Base-by-base conservation (phyloP, 2,888 invertebrate genomes). In the Stenurella melanura region DNA sequence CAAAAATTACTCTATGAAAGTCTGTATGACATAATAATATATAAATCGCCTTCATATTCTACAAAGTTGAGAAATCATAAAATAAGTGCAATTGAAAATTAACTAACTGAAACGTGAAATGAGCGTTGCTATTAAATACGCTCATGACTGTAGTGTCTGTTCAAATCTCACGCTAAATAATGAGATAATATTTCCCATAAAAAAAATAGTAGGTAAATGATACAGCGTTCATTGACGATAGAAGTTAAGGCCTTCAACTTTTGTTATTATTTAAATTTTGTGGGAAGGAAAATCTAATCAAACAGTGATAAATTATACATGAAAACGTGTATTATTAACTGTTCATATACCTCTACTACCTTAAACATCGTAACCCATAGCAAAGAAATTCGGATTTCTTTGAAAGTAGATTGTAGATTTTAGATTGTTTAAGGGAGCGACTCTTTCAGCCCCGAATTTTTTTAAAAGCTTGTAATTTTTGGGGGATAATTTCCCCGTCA, bases 41-140 rank as follows among this genome's bases (percentile, higher is more conserved):
- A 42, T 42, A 12, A 42, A 42, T 42, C 42, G 15, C 42, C 12
- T 42, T 42, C 15, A 12, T 42, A 42, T 42, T 42, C 42, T 34
- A 34, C 30, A 9, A 12, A 42, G 42, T 42, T 34, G 30, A 34
- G 30, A 4, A 34, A 34, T 15, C 42, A 42, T 42, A 42, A 42
- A 42, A 42, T 12, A 42, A 42, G 12, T 42, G 42, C 42, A 42
- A 42, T 42, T 42, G 42, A 42, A 42, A 11, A 42, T 12, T 42
- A 42, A 42, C 42, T 42, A 42, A 42, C 42, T 42, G 42, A 42
- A 42, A 42, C 42, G 42, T 42, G 42, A 42, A 42, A 42, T 42
- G 42, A 42, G 42, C 15, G 12, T 42, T 42, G 42, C 4, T 42
- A 42, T 42, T 42, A 42, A 42, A 42, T 15, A 42, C 10, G 12